These are phyloP conservation scores for Sarcophilus harrisii DNA, from an alignment of 2,797 vertebrate genomes.

Conservation along the genomic window DNA sequence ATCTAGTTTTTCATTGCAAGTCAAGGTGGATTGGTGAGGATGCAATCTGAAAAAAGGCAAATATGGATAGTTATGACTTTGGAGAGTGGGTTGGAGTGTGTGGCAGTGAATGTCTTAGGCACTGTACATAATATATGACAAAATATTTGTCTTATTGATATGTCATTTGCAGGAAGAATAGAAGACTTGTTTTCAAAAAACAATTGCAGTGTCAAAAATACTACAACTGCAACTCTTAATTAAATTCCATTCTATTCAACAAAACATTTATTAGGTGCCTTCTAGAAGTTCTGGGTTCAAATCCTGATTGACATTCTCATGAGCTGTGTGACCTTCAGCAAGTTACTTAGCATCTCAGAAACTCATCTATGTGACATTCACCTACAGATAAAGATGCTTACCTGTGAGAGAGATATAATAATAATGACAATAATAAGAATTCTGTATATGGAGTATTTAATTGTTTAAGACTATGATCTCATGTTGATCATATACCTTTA, in stretches of 20 bases:
- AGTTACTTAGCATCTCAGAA: neutral
- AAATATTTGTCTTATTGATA: neutral
- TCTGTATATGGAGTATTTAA: neutral
- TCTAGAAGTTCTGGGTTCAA: neutral
- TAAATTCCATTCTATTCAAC: neutral
- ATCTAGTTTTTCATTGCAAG: slow-evolving; percentile 60
- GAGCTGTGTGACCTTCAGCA: neutral
- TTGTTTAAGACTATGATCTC: neutral
- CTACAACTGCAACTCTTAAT: slow-evolving; percentile 12
- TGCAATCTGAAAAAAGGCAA: slow-evolving; percentile 53
- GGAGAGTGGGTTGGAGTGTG: neutral
- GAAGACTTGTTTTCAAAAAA: slow-evolving; percentile 46
- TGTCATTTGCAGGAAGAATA: neutral
- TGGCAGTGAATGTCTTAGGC: slow-evolving; percentile 46
- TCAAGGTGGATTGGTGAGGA: slow-evolving; percentile 47
- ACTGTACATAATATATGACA: neutral
- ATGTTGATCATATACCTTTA: neutral
- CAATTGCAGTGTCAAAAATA: neutral
- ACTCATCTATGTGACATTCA: neutral
- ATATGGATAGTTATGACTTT: slow-evolving; percentile 32
- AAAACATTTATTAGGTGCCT: neutral
- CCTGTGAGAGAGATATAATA: neutral
- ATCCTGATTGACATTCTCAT: neutral
- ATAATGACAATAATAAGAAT: neutral
- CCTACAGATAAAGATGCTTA: neutral